These are phyloP conservation scores for Proteles cristata DNA, from an alignment of 2,113 vertebrate species.

Conservation along the genomic window DNA sequence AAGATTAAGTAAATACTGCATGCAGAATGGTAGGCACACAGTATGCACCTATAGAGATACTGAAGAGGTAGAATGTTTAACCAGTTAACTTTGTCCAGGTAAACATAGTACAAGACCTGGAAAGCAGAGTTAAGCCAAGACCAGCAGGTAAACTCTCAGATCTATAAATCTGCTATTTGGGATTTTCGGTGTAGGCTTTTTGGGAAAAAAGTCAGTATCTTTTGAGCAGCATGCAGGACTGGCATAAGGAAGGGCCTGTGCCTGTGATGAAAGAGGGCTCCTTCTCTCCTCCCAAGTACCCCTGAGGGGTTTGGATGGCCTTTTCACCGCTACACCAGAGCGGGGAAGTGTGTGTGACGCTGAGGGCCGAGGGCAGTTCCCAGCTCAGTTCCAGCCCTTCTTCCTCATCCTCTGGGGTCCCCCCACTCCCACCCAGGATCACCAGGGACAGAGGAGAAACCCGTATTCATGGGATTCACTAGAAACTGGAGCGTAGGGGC, in stretches of 20 bases:
- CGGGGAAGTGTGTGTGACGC: not conserved
- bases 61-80: not conserved
- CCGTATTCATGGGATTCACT: not conserved
- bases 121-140: not conserved
- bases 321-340: not conserved
- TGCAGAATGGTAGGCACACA: not conserved
- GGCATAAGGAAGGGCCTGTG: not conserved
- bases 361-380: not conserved
- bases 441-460: not conserved
- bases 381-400: not conserved
- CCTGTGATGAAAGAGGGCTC: not conserved
- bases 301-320: not conserved
- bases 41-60: rapidly evolving
- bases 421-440: not conserved
- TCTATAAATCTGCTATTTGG: not conserved
- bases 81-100: not conserved
- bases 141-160: not conserved
- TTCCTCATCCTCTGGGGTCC: not conserved
- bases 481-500: not conserved
- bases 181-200: not conserved
- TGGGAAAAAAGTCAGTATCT: not conserved
- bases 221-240: not conserved
- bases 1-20: not conserved
- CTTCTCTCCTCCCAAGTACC: not conserved
- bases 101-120: not conserved